Evolutionary conservation across 2,888 invertebrate genomes (phyloP).

Genomic region (Tiliacea aurago): DNA sequence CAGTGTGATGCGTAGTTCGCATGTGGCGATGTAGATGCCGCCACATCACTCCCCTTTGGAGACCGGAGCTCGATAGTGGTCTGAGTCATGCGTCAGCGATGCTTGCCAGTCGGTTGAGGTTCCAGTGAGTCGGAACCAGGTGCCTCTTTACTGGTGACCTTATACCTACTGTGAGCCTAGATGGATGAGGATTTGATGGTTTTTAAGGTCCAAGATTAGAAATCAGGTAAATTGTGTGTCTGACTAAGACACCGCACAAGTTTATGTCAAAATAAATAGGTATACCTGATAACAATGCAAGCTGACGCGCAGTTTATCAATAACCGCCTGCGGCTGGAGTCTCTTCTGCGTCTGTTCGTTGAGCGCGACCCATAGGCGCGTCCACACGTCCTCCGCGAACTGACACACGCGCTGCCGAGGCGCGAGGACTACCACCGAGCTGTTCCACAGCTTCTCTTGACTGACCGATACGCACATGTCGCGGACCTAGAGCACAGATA

Average conservation of each 20-base stretch:
- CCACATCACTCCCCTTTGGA: too few relatives aligned
- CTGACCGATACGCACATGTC: conserved; percentile 92
- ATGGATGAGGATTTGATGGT: not conserved
- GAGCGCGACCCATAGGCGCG: conserved; percentile 94
- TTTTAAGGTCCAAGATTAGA: not conserved
- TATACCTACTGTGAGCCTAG: not conserved
- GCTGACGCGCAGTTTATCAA: conserved; percentile 94
- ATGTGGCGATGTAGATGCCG: too few relatives aligned
- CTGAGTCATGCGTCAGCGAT: too few relatives aligned
- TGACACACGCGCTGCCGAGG: conserved; percentile 96
- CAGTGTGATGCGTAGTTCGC: too few relatives aligned
- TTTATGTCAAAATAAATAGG: not conserved
- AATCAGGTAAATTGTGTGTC: not conserved
- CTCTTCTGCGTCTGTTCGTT: conserved; percentile 81
- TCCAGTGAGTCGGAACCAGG: too few relatives aligned
- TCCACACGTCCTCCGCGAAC: conserved; percentile 95
- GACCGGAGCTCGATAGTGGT: too few relatives aligned
- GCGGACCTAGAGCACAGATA: conserved; percentile 74
- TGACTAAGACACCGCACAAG: too few relatives aligned
- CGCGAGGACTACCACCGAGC: conserved; percentile 95
- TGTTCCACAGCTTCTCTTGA: conserved; percentile 95
- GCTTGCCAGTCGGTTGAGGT: too few relatives aligned
- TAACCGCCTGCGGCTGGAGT: conserved; percentile 93
- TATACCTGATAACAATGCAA: conserved; percentile 95
- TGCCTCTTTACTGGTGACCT: too few relatives aligned